Evolutionary conservation across 2,113 vertebrate genomes (phyloP).

Genomic region (Chloebia gouldiae): DNA sequence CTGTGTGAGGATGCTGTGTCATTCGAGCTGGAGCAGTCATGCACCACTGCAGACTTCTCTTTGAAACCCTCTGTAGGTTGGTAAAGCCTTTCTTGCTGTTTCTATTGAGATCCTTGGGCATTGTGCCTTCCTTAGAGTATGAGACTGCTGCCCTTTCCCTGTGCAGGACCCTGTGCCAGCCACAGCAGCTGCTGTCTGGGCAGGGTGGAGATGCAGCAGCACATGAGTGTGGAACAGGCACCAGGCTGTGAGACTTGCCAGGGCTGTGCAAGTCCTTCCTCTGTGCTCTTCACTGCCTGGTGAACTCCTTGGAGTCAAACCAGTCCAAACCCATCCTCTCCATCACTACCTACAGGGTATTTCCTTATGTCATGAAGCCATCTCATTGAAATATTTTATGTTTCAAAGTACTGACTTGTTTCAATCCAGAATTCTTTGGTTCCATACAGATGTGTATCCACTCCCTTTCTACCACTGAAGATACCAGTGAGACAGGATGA

Average conservation of each 20-base stretch:
- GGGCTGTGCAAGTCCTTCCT: neutral
- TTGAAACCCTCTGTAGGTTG: neutral
- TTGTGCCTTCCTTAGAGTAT: neutral
- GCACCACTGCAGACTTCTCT: neutral
- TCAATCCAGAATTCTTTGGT: neutral
- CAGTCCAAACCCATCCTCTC: neutral
- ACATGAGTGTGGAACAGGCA: rapidly evolving
- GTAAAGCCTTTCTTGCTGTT: neutral
- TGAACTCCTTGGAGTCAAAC: neutral
- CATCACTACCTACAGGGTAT: neutral
- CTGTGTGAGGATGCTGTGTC: neutral
- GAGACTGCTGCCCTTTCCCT: neutral
- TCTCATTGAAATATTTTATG: neutral
- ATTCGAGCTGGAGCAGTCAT: neutral
- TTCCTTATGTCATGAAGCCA: neutral
- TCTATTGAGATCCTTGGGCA: neutral
- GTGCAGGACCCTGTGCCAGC: neutral
- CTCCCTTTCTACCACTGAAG: neutral
- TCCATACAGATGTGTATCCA: neutral
- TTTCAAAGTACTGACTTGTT: neutral
- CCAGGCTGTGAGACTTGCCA: neutral
- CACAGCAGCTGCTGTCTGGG: neutral
- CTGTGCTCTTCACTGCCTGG: neutral
- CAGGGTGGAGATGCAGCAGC: neutral
- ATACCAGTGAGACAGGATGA: neutral